Percentiles rank a stretch among this genome's conserved stretches.
Conservation (phyloP, 2,797 vertebrate genomes). For the Squalus acanthias region DNA sequence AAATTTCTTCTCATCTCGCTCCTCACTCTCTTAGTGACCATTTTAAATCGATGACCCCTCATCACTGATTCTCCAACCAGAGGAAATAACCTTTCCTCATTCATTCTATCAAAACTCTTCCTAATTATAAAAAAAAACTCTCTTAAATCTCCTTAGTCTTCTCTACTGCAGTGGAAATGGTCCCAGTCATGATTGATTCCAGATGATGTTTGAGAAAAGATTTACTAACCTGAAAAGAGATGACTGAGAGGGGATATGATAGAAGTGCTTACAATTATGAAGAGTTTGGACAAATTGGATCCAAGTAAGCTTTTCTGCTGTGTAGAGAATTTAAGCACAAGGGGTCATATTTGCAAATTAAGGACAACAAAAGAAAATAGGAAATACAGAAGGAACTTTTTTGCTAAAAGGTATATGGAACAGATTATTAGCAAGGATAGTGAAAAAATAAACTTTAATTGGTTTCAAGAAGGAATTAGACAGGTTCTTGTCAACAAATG, state of each 20-base stretch:
- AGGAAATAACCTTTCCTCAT: no score
- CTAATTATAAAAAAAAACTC: background rate
- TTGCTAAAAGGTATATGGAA: background rate
- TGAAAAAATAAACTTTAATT: background rate
- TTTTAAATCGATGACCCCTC: background rate
- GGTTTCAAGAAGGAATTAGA: background rate
- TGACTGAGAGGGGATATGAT: background rate
- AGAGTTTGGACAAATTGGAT: background rate
- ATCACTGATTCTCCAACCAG: no score
- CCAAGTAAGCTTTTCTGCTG: background rate
- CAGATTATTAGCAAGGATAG: background rate
- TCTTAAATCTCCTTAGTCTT: background rate
- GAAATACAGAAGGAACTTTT: background rate
- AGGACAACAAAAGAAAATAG: background rate
- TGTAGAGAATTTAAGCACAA: background rate
- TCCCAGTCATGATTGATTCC: no score
- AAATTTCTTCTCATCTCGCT: background rate
- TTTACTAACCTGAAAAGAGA: background rate
- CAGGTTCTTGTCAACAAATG: background rate
- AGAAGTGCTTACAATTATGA: background rate
- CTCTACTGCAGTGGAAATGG: no score
- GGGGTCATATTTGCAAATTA: background rate
- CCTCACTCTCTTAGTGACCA: background rate
- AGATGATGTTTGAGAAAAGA: background rate
- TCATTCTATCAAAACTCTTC: background rate